Percentiles rank a stretch among this genome's conserved stretches.
Evolutionary conservation across 2,888 invertebrate genomes (phyloP).

Genomic region (Podabrus alpinus): DNA sequence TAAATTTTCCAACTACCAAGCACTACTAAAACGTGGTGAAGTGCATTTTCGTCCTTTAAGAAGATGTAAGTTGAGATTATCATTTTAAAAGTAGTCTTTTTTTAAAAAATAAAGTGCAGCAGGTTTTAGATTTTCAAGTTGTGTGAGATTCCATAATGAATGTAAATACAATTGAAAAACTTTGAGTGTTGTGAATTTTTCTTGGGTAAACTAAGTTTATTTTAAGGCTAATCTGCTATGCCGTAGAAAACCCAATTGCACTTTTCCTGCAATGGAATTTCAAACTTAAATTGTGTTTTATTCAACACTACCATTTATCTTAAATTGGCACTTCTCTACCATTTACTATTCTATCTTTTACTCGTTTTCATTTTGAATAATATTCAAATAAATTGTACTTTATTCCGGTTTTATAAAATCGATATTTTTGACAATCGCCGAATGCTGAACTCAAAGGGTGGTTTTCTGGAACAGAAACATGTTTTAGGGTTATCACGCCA

Average conservation of each 20-base stretch:
- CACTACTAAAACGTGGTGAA: not conserved
- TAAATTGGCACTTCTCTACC: not conserved
- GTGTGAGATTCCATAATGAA: not conserved
- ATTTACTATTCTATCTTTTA: not conserved
- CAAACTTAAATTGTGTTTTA: conserved; percentile 1
- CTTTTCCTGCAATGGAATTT: not conserved
- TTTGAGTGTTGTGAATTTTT: not conserved
- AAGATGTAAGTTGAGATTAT: not conserved
- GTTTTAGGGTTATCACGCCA: no score
- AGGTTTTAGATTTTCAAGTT: not conserved
- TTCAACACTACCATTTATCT: not conserved
- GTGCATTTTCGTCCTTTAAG: conserved; percentile 6
- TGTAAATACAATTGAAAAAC: conserved; percentile 19
- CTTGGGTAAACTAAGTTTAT: not conserved
- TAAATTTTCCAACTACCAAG: conserved; percentile 7
- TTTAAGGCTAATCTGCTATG: not conserved
- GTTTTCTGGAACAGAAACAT: not conserved
- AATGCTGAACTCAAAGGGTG: not conserved
- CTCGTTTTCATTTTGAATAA: not conserved
- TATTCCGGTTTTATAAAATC: not conserved
- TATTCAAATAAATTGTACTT: not conserved
- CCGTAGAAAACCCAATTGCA: not conserved
- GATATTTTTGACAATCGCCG: not conserved
- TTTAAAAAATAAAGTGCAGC: not conserved
- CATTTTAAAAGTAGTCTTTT: not conserved